A percentile compares a stretch with the other conserved stretches of the same genome.
These are phyloP conservation scores for Solea senegalensis DNA, from an alignment of 2,113 vertebrate genomes.

Conservation along the genomic window DNA sequence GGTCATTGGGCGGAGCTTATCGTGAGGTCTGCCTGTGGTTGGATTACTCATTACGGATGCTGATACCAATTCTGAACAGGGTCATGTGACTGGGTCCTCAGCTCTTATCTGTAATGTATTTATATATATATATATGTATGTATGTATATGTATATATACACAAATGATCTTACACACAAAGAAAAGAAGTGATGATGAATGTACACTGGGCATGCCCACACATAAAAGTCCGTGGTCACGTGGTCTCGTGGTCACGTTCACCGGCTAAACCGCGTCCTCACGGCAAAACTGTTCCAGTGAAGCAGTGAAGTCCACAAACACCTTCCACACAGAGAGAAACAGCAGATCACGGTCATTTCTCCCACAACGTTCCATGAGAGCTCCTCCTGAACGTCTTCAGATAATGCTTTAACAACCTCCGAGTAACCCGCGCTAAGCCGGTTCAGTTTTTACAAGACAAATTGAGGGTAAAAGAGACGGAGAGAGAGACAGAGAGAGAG, in stretches of 20 bases:
- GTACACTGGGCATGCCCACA: conserved; percentile 79
- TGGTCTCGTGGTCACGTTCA: conserved; percentile 2
- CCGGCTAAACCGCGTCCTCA: neutral
- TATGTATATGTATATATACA: conserved; percentile 81
- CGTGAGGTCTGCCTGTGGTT: too few relatives aligned
- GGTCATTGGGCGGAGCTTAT: too few relatives aligned
- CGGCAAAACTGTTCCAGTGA: conserved; percentile 21
- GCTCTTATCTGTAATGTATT: conserved; percentile 72
- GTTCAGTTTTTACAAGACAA: conserved; percentile 42
- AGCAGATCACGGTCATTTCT: conserved; percentile 49
- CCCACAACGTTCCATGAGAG: conserved; percentile 38
- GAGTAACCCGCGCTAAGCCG: conserved; percentile 65
- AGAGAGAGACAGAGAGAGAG: conserved; percentile 4
- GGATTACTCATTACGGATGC: too few relatives aligned
- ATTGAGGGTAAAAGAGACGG: neutral
- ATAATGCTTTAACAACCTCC: conserved; percentile 71
- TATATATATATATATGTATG: conserved; percentile 74
- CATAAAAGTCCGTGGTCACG: too few relatives aligned
- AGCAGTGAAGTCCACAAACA: conserved; percentile 34
- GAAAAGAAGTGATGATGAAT: conserved; percentile 75
- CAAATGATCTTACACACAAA: conserved; percentile 77
- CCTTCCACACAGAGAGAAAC: conserved; percentile 39
- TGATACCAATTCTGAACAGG: too few relatives aligned
- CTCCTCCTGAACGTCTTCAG: conserved; percentile 60
- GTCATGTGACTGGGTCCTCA: conserved; percentile 45